Evolutionary conservation across 1,140 invertebrate species (phyloP).

Genomic region (Pissodes strobi): DNA sequence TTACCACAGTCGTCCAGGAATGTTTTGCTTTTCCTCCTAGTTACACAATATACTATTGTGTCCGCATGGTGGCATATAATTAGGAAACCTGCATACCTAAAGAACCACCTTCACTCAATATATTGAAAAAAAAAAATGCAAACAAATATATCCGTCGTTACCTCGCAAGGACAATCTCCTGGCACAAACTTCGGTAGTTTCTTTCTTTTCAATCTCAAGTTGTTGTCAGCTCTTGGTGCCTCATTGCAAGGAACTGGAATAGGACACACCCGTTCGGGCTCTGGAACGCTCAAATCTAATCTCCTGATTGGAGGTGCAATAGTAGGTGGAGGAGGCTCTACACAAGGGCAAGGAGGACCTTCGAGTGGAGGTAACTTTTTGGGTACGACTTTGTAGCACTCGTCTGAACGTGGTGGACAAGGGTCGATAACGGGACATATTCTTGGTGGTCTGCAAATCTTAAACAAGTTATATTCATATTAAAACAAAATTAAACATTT

Average conservation of each 20-base stretch:
- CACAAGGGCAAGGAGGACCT: constrained; percentile 18
- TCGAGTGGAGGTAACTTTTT: constrained; percentile 20
- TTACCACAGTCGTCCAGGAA: no score
- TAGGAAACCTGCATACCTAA: no score
- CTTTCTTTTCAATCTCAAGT: constrained; percentile 13
- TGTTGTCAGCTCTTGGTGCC: constrained; percentile 17
- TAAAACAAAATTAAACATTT: no score
- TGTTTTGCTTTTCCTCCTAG: no score
- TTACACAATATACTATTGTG: no score
- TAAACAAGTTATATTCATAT: no score
- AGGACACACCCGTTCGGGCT: constrained; percentile 22
- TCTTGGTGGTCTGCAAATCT: constrained; percentile 19
- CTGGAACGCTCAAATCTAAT: constrained; percentile 22
- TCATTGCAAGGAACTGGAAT: constrained; percentile 1
- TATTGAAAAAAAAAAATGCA: no score
- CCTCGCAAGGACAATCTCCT: constrained; percentile 29
- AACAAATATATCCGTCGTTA: no score
- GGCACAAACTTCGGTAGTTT: constrained; percentile 25
- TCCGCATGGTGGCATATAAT: no score
- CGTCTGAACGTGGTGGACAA: constrained; percentile 32
- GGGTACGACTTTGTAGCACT: constrained; percentile 10
- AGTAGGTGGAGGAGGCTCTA: constrained; percentile 19
- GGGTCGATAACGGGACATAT: constrained; percentile 12
- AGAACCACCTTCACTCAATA: no score
- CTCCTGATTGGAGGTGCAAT: constrained; percentile 19